Evolutionary conservation across 2,888 invertebrate species (phyloP).

Genomic region (Drosophila peninsularis): DNA sequence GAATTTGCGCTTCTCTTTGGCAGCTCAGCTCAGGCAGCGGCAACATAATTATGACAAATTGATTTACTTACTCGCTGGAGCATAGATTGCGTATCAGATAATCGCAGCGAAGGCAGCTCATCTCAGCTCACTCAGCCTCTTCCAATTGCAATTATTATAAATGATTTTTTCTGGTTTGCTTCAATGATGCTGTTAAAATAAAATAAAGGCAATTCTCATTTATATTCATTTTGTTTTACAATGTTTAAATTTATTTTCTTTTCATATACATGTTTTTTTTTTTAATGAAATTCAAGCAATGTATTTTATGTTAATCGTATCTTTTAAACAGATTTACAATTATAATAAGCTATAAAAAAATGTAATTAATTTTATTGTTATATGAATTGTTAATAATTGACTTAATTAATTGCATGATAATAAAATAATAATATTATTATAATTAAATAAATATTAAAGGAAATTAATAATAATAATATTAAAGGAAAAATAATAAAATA

Average conservation of each 20-base stretch:
- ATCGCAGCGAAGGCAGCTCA: conserved; percentile 1
- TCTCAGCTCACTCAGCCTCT: conserved; percentile 14
- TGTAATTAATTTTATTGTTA: not conserved
- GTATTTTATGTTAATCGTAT: not conserved
- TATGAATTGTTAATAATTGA: no score
- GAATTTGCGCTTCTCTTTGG: conserved; percentile 21
- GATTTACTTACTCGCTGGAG: conserved; percentile 21
- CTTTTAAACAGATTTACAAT: not conserved
- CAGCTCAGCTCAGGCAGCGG: no score
- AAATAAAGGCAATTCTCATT: not conserved
- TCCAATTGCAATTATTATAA: conserved; percentile 20
- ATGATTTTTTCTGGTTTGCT: not conserved
- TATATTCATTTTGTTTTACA: conserved; percentile 1
- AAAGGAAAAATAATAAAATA: no score
- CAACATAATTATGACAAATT: conserved; percentile 67
- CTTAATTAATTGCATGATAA: no score
- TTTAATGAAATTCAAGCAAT: not conserved
- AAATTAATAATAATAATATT: no score
- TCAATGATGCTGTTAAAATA: not conserved
- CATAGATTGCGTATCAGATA: conserved; percentile 12
- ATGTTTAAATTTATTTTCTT: not conserved
- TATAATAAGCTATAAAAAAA: not conserved
- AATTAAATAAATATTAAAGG: no score
- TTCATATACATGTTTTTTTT: not conserved
- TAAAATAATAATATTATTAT: no score